phyloP scores from a whole-genome alignment of 2,113 vertebrate species.

The Campylorhamphus procurvoides region DNA sequence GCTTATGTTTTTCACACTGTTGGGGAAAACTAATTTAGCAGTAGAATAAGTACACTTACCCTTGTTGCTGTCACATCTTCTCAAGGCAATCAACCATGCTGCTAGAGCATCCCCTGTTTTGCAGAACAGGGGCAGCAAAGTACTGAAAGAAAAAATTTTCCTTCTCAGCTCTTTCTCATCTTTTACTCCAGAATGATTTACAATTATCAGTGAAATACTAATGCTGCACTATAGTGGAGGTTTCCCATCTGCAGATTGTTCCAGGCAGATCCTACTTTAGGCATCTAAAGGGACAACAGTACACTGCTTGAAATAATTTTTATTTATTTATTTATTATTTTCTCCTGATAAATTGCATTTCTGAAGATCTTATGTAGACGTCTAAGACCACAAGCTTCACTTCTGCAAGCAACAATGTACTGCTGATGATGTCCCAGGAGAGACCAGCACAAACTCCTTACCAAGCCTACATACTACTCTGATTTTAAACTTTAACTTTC shows the following conservation, averaged over 20 bases:
- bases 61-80: neutral
- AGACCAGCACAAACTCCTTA: neutral
- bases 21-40: neutral
- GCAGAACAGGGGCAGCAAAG: neutral
- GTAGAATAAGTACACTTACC: neutral
- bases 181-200: neutral
- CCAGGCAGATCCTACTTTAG: neutral
- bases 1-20: neutral
- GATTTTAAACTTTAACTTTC: constrained; percentile 48
- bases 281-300: neutral
- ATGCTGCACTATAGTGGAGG: neutral
- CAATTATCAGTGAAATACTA: neutral
- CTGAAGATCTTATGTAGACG: neutral
- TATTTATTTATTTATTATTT: neutral
- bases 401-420: neutral
- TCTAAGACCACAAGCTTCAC: neutral
- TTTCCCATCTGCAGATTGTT: neutral
- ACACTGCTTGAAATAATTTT: neutral
- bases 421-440: neutral
- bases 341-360: neutral
- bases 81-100: neutral
- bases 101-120: neutral
- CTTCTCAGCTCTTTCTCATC: neutral
- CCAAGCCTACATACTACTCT: neutral
- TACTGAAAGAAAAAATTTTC: neutral